Percentiles rank a stretch among this genome's conserved stretches.
Evolutionary conservation across 2,797 vertebrate species (phyloP).

Genomic region (Craterocephalus amniculus): DNA sequence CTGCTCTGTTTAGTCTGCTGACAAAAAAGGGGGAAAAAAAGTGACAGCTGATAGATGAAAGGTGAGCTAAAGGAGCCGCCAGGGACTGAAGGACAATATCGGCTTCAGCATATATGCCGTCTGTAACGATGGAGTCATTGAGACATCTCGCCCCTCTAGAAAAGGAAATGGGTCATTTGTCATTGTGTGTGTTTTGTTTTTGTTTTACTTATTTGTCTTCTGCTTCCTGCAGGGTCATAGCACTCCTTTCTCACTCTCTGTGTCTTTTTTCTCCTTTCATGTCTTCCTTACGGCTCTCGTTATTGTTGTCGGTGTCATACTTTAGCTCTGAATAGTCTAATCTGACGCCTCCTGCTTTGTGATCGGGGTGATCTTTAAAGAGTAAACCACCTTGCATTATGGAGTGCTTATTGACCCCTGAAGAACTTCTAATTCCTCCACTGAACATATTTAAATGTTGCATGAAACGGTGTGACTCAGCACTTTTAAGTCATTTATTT

Average conservation of each 20-base stretch:
- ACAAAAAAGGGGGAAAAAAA: background rate
- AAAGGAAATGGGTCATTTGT: constrained; percentile 67
- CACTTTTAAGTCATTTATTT: background rate
- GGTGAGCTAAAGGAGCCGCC: constrained; percentile 17
- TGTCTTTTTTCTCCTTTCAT: background rate
- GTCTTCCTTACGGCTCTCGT: background rate
- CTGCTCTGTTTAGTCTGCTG: constrained; percentile 8
- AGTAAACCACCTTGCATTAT: background rate
- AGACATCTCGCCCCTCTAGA: constrained; percentile 55
- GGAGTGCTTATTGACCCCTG: background rate
- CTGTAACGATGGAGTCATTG: constrained; percentile 35
- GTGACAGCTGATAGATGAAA: constrained; percentile 19
- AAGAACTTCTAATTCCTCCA: background rate
- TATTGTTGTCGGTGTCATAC: background rate
- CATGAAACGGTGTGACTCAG: background rate
- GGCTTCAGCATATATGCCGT: constrained; percentile 22
- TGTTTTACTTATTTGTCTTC: constrained; percentile 43
- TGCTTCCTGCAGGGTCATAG: constrained; percentile 41
- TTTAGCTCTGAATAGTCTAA: background rate
- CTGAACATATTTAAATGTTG: background rate
- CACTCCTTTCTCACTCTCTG: constrained; percentile 57
- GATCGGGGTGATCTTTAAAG: background rate
- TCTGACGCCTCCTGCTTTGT: constrained; percentile 6
- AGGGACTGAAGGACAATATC: constrained; percentile 49
- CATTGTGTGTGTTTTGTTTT: constrained; percentile 31